Evolutionary conservation across 35 echinoderm and acorn worm species (phyloP).

Genomic region (Apostichopus parvimensis): DNA sequence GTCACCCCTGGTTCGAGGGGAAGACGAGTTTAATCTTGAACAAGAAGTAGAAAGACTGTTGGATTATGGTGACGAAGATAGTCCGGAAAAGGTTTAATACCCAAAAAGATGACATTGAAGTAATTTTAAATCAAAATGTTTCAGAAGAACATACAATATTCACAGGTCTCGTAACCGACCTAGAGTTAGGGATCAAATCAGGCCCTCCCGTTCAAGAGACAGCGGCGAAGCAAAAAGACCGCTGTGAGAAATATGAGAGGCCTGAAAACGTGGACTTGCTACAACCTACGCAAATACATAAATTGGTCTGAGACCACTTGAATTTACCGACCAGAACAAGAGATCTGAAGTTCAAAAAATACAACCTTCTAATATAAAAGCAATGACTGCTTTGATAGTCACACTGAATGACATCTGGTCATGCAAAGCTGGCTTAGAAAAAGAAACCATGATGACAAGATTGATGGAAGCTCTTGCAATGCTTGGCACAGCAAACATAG

Average conservation of each 20-base stretch:
- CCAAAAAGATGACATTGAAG: not conserved
- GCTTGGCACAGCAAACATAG: not conserved
- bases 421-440: not conserved
- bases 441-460: slow-evolving; percentile 26
- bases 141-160: slow-evolving; percentile 1
- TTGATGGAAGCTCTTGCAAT: slow-evolving; percentile 11
- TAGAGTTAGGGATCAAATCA: slow-evolving; percentile 1
- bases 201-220: slow-evolving; percentile 15
- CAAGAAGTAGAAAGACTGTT: slow-evolving; percentile 9
- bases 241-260: slow-evolving; percentile 41
- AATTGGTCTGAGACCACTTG: slow-evolving; percentile 36
- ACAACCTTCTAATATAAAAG: slow-evolving; percentile 24
- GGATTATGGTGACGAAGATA: not conserved
- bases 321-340: slow-evolving; percentile 12
- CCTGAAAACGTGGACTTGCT: slow-evolving; percentile 7
- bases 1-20: not conserved
- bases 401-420: slow-evolving; percentile 29
- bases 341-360: slow-evolving; percentile 30
- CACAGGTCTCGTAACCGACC: not conserved
- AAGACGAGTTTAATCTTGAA: slow-evolving; percentile 26
- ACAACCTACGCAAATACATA: slow-evolving; percentile 11
- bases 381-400: slow-evolving; percentile 24
- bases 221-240: slow-evolving; percentile 18
- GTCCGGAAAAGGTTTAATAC: not conserved
- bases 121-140: not conserved